Conservation (phyloP, 92 coral and sea anemone genomes). For the Siderastrea radians region DNA sequence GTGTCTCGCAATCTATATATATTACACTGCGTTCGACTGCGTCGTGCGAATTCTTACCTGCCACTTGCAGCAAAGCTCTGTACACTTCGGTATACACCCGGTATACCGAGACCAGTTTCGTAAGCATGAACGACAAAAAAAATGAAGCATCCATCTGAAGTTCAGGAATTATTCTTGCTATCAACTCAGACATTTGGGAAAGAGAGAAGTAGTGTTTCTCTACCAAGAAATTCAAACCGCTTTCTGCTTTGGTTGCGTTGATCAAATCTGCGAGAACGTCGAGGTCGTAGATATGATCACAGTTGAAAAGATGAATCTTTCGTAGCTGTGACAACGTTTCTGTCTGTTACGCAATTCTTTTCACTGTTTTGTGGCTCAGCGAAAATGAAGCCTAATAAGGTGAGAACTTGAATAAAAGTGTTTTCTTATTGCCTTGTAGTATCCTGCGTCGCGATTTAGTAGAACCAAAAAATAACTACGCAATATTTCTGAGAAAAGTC, state of each 20-base stretch:
- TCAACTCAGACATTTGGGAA: slow-evolving; percentile 53
- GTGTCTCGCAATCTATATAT: no score
- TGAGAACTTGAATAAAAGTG: no score
- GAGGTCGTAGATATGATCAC: slow-evolving; percentile 67
- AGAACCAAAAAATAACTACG: no score
- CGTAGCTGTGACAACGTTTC: background rate
- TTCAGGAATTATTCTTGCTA: background rate
- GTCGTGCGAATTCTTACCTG: background rate
- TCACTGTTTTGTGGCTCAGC: no score
- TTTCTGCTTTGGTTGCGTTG: background rate
- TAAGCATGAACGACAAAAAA: slow-evolving; percentile 70
- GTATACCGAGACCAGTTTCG: slow-evolving; percentile 58
- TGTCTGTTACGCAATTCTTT: no score
- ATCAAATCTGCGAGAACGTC: slow-evolving; percentile 51
- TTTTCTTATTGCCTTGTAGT: no score
- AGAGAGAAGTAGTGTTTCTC: slow-evolving; percentile 54
- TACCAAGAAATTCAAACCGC: background rate
- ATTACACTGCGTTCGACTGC: no score
- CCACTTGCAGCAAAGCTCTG: background rate
- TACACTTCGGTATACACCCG: slow-evolving; percentile 40
- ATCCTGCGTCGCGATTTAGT: no score
- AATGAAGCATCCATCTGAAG: slow-evolving; percentile 37
- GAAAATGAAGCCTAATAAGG: no score
- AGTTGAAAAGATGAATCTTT: slow-evolving; percentile 75
- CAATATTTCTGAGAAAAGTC: no score